Percentiles rank a stretch among this genome's conserved stretches.
These are phyloP conservation scores for Drosophila bipectinata DNA, from an alignment of 1,140 invertebrate species.

Conservation along the genomic window DNA sequence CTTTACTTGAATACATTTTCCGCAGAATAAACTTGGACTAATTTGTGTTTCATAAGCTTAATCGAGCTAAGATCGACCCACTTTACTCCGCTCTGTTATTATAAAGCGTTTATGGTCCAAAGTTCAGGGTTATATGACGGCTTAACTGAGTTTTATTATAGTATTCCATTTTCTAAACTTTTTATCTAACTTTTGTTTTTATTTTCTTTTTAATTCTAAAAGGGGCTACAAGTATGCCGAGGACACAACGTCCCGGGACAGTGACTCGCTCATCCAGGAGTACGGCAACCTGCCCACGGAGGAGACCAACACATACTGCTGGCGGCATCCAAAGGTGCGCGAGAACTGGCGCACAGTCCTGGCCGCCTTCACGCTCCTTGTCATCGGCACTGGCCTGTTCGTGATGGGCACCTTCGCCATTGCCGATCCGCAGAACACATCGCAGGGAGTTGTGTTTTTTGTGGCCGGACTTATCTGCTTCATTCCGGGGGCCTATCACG, in stretches of 20 bases:
- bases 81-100: background rate
- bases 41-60: background rate
- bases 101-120: background rate
- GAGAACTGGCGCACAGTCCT: conserved; percentile 94
- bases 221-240: conserved; percentile 88
- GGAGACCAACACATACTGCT: conserved; percentile 88
- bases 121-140: background rate
- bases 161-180: background rate
- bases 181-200: background rate
- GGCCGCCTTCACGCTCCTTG: conserved; percentile 89
- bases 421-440: conserved; percentile 88
- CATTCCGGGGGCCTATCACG: conserved; percentile 92
- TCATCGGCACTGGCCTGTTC: conserved; percentile 91
- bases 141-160: too few relatives aligned
- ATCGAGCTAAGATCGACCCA: background rate
- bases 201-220: conserved; percentile 3
- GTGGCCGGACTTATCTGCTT: conserved; percentile 92
- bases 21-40: too few relatives aligned
- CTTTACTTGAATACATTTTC: background rate
- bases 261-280: conserved; percentile 92
- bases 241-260: conserved; percentile 90
- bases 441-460: conserved; percentile 92
- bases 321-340: conserved; percentile 91
- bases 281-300: conserved; percentile 87
- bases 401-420: conserved; percentile 90